These are phyloP conservation scores for Danaus chrysippus DNA, from an alignment of 2,888 invertebrate species.

Conservation along the genomic window DNA sequence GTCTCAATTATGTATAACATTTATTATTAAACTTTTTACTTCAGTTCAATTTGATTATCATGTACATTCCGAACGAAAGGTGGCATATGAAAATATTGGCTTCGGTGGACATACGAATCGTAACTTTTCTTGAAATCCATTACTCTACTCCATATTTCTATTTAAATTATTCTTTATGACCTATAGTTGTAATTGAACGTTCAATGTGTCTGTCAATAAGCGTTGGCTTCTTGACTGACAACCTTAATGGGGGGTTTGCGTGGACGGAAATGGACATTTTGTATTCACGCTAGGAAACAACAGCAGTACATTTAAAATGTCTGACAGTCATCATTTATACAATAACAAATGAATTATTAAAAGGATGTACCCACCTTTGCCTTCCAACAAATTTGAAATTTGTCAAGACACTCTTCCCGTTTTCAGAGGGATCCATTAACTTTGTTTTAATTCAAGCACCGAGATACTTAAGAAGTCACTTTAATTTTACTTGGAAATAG, in stretches of 20 bases:
- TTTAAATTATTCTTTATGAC: slow-evolving; percentile 22
- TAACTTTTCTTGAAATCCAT: neutral
- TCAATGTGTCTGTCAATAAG: slow-evolving; percentile 40
- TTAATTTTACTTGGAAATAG: slow-evolving; percentile 27
- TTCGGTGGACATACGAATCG: neutral
- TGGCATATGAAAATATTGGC: too few relatives aligned
- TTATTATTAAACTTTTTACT: too few relatives aligned
- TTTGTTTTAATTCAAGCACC: slow-evolving; percentile 33
- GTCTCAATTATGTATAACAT: too few relatives aligned
- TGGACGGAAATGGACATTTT: slow-evolving; percentile 72
- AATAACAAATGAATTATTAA: slow-evolving; percentile 60
- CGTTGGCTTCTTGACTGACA: slow-evolving; percentile 56
- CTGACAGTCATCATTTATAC: slow-evolving; percentile 59
- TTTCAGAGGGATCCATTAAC: slow-evolving; percentile 34
- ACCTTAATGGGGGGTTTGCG: slow-evolving; percentile 72
- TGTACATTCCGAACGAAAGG: too few relatives aligned
- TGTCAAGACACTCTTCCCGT: slow-evolving; percentile 32
- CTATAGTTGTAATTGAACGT: slow-evolving; percentile 33
- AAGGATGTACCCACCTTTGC: slow-evolving; percentile 45
- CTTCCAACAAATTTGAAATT: slow-evolving; percentile 45
- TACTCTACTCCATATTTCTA: slow-evolving; percentile 1
- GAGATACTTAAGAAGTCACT: slow-evolving; percentile 28
- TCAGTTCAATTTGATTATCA: too few relatives aligned
- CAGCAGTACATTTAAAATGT: slow-evolving; percentile 63
- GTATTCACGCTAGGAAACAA: slow-evolving; percentile 62